Conservation (phyloP, 2,113 vertebrate species). For the Poeciliopsis prolifica region DNA sequence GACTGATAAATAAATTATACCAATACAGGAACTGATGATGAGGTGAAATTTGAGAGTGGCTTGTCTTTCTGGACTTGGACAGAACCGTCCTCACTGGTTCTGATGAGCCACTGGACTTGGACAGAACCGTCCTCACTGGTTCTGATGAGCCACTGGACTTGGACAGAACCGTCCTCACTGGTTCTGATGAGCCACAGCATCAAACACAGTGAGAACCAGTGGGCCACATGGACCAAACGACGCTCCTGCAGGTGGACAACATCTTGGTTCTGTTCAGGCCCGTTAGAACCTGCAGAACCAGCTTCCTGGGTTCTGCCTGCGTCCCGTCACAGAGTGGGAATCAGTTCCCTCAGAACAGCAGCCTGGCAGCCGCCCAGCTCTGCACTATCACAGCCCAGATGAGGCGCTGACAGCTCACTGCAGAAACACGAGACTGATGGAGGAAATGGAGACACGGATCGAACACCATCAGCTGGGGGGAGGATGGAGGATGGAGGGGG, state of each 20-base stretch:
- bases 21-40: too few relatives aligned
- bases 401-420: not conserved
- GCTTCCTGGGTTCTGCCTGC: too few relatives aligned
- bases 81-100: too few relatives aligned
- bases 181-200: constrained; percentile 14
- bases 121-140: too few relatives aligned
- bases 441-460: constrained; percentile 44
- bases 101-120: not conserved
- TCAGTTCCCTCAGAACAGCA: constrained; percentile 17
- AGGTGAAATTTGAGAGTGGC: too few relatives aligned
- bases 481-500: not conserved
- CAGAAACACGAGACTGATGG: constrained; percentile 38
- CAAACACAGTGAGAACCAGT: too few relatives aligned
- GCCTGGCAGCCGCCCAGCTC: constrained; percentile 49
- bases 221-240: not conserved
- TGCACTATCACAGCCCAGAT: constrained; percentile 26
- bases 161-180: not conserved
- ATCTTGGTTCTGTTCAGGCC: too few relatives aligned
- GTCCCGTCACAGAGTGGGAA: not conserved
- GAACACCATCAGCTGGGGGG: constrained; percentile 41
- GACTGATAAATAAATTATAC: too few relatives aligned
- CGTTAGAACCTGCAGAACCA: not conserved
- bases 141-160: not conserved
- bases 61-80: too few relatives aligned
- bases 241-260: too few relatives aligned